Evolutionary conservation across 92 coral and sea anemone genomes (phyloP), one percentile per base, ranked within the genome.

Genomic region (Paramuricea clavata): DNA sequence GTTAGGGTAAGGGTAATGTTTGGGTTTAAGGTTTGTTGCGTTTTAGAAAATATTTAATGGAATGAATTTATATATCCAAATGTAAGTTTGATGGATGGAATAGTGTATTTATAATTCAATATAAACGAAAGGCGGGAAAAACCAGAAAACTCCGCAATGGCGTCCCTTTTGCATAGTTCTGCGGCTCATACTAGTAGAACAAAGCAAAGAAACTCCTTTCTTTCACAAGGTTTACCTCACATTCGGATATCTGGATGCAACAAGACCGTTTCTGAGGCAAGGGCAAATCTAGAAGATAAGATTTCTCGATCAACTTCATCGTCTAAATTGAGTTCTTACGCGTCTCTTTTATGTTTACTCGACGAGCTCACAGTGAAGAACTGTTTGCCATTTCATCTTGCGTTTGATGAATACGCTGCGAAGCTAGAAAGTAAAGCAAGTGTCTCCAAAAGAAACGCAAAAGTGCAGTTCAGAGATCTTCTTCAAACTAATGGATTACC

Each of bases 391-490:
- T 86, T 86, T 36, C 85, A 87, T 68, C 86, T 68, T 67, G 90
- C 90, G 62, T 87, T 87, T 49, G 86, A 87, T 39, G 81, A 87
- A 73, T 86, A 86, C 74, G 80, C 90, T 62, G 86, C 90, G 33
- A 87, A 79, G 69, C 67, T 87, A 49, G 86, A 69, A 69, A 59
- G 72, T 35, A 59, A 79, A 49, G 84, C 47, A 36, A 86, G 89
- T 49, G 26, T 41, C 11, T 39, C 25, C 64, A 86, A 16, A 35
- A 78, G 59, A 64, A 78, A 71, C 67, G 78, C 90, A 60, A 54
- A 78, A 57, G 87, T 82, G 25, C 83, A 88, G 67, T 88, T 88
- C 81, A 88, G 91, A 87, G 91, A 82, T 79, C 22, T 87, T 36
- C 91, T 88, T 49, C 87, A 82, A 69, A 88, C 31, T 41, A 25